Evolutionary conservation across 1,140 invertebrate genomes (phyloP).

Genomic region (Carcinoscorpius rotundicauda): DNA sequence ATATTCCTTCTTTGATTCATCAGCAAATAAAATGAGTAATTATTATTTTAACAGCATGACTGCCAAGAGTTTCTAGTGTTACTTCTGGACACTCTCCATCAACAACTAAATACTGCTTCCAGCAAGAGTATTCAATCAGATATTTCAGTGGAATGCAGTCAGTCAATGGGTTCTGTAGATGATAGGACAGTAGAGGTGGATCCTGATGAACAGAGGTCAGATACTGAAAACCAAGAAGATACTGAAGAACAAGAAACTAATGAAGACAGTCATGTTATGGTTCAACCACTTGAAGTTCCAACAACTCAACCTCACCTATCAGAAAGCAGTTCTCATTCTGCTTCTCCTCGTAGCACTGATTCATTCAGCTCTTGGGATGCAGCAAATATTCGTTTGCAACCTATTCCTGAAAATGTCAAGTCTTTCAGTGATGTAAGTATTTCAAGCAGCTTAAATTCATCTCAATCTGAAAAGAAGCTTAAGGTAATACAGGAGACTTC

Average conservation of each 20-base stretch:
- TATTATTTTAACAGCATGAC: slow-evolving; percentile 43
- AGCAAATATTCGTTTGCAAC: slow-evolving; percentile 13
- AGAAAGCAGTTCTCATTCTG: no score
- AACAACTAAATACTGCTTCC: slow-evolving; percentile 47
- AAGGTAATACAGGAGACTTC: no score
- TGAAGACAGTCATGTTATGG: neutral
- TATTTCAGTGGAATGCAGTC: neutral
- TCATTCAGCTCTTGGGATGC: slow-evolving; percentile 15
- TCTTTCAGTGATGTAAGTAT: slow-evolving; percentile 30
- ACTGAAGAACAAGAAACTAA: neutral
- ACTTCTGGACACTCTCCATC: slow-evolving; percentile 51
- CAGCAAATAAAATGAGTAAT: neutral
- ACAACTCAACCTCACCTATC: slow-evolving; percentile 10
- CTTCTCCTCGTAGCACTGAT: slow-evolving; percentile 23
- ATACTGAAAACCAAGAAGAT: slow-evolving; percentile 2
- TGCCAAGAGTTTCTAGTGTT: slow-evolving; percentile 60
- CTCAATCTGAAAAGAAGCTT: no score
- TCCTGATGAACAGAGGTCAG: neutral
- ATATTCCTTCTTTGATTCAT: no score
- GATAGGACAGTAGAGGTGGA: slow-evolving; percentile 7
- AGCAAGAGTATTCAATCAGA: neutral
- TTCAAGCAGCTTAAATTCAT: no score
- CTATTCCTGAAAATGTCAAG: slow-evolving; percentile 22
- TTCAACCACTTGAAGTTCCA: slow-evolving; percentile 7
- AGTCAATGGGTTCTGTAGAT: neutral